phyloP scores from a whole-genome alignment of 2,888 invertebrate species.

The Diogma glabrata region DNA sequence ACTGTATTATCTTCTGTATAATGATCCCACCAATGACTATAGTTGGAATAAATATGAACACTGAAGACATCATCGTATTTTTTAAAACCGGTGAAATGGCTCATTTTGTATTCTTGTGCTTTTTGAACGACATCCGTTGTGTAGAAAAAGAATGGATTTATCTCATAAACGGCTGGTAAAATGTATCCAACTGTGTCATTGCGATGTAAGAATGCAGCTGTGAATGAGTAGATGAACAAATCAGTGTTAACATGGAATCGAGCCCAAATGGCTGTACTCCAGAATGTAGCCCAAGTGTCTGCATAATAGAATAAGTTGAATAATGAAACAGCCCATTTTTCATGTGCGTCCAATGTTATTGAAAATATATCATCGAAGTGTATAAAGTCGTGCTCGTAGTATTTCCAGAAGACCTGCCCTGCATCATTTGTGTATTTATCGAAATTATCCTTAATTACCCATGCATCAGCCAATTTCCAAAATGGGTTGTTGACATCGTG shows the following conservation, averaged over 20 bases:
- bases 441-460: slow-evolving; percentile 45
- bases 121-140: slow-evolving; percentile 43
- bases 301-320: slow-evolving; percentile 55
- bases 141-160: slow-evolving; percentile 51
- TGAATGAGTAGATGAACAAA: slow-evolving; percentile 49
- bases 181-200: slow-evolving; percentile 44
- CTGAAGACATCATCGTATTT: slow-evolving; percentile 40
- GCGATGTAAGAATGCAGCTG: slow-evolving; percentile 47
- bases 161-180: slow-evolving; percentile 56
- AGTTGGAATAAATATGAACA: slow-evolving; percentile 53
- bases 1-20: slow-evolving; percentile 48
- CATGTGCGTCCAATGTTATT: slow-evolving; percentile 24
- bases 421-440: slow-evolving; percentile 49
- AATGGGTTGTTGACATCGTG: slow-evolving; percentile 36
- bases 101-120: slow-evolving; percentile 40
- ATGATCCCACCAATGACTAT: slow-evolving; percentile 47
- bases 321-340: slow-evolving; percentile 46
- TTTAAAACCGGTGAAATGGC: slow-evolving; percentile 43
- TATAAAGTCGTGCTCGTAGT: slow-evolving; percentile 42
- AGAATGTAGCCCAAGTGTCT: slow-evolving; percentile 63
- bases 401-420: slow-evolving; percentile 43
- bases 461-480: slow-evolving; percentile 44
- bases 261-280: slow-evolving; percentile 56
- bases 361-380: slow-evolving; percentile 28
- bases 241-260: slow-evolving; percentile 50